Conservation (phyloP, 2,888 invertebrate genomes). For the Acanthoscelides obtectus region DNA sequence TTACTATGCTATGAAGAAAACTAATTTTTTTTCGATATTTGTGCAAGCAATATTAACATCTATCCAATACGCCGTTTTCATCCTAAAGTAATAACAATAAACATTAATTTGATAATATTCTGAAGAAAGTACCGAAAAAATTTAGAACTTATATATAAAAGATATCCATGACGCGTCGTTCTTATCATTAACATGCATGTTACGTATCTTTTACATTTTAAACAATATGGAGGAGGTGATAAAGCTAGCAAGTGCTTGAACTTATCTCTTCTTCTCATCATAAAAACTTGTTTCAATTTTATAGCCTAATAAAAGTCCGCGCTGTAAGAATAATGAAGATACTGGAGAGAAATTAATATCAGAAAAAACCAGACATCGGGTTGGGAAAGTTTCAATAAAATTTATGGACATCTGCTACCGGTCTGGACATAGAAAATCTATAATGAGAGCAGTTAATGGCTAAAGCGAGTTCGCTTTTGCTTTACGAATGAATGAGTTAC, state of each 20-base stretch:
- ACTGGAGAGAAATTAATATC: slow-evolving; percentile 7
- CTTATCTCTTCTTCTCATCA: neutral
- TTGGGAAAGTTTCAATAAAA: neutral
- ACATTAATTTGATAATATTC: too few species aligned
- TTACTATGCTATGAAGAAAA: too few species aligned
- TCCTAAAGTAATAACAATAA: too few species aligned
- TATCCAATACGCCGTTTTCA: too few species aligned
- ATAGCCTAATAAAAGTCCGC: slow-evolving; percentile 10
- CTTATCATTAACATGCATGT: too few species aligned
- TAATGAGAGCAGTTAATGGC: neutral
- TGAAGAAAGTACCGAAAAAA: too few species aligned
- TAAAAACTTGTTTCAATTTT: slow-evolving; percentile 5
- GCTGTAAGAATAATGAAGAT: slow-evolving; percentile 2
- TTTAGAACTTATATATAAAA: too few species aligned
- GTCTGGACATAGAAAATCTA: neutral
- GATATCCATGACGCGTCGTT: too few species aligned
- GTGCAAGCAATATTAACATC: too few species aligned
- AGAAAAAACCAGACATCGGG: slow-evolving; percentile 1
- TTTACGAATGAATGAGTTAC: neutral
- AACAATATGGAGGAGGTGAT: neutral
- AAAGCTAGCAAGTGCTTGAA: neutral
- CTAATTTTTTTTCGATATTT: too few species aligned
- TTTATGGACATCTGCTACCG: neutral
- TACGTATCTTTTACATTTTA: neutral
- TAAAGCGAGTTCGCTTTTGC: neutral